A percentile compares a stretch with the other conserved stretches of the same genome.
phyloP scores from a whole-genome alignment of 2,888 invertebrate species.

The Ptilodon capucinus region DNA sequence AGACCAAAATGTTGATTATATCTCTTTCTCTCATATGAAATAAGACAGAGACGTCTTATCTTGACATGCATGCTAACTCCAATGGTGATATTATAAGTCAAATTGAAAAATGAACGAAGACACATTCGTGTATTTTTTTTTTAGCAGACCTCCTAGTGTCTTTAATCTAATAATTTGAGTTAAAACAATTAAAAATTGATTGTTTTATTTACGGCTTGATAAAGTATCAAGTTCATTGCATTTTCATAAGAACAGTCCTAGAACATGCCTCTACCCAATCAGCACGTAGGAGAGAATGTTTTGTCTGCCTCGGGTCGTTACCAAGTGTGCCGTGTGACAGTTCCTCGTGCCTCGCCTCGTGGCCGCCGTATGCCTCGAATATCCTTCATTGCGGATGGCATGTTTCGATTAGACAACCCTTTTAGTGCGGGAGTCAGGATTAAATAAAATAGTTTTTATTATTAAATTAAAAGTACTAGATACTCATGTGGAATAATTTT shows the following conservation, averaged over 20 bases:
- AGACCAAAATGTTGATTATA: too few relatives aligned
- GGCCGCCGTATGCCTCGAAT: constrained; percentile 65
- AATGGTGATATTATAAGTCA: too few relatives aligned
- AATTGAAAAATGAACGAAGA: too few relatives aligned
- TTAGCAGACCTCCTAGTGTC: too few relatives aligned
- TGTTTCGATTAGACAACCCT: constrained; percentile 78
- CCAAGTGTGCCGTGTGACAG: constrained; percentile 53
- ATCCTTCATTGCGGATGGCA: constrained; percentile 72
- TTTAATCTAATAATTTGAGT: too few relatives aligned
- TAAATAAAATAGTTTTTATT: not conserved
- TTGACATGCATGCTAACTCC: too few relatives aligned
- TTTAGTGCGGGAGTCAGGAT: constrained; percentile 48
- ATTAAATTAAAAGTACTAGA: not conserved
- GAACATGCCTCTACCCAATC: constrained; percentile 65
- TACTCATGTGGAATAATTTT: too few relatives aligned
- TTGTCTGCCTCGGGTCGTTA: constrained; percentile 65
- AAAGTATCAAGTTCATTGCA: constrained; percentile 54
- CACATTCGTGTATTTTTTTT: too few relatives aligned
- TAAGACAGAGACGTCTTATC: too few relatives aligned
- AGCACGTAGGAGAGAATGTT: constrained; percentile 75
- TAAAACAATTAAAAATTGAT: too few relatives aligned
- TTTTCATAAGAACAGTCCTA: constrained; percentile 25
- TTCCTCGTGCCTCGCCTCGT: constrained; percentile 39
- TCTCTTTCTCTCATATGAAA: too few relatives aligned
- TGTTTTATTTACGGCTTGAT: too few relatives aligned